phyloP scores from a whole-genome alignment of 1,140 invertebrate species.

The Micrasema longulum region DNA sequence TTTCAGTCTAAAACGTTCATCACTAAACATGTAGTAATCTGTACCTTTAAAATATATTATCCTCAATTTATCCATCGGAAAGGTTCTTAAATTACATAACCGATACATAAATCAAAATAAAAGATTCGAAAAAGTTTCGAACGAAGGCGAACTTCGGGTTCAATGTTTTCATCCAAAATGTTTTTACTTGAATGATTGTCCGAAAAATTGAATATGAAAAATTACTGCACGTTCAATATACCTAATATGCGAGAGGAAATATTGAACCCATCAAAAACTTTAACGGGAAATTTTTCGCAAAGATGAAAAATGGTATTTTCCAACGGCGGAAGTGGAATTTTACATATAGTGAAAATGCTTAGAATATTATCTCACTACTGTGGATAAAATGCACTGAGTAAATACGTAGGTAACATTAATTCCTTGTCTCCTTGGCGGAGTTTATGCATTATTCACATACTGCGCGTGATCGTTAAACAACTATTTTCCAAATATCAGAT shows the following conservation, averaged over 20 bases:
- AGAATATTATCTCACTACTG: constrained; percentile 13
- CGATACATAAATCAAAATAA: no score
- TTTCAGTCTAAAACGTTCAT: no score
- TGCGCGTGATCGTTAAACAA: background rate
- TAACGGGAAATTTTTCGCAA: constrained; percentile 3
- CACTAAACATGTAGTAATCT: no score
- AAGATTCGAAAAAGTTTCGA: no score
- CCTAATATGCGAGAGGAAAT: background rate
- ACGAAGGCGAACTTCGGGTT: no score
- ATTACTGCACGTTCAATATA: background rate
- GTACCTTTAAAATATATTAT: no score
- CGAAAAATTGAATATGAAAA: constrained; percentile 3
- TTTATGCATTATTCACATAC: background rate
- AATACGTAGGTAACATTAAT: constrained; percentile 12
- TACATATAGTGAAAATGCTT: constrained; percentile 13
- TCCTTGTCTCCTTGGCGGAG: background rate
- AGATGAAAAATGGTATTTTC: constrained; percentile 17
- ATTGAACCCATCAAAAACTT: constrained; percentile 2
- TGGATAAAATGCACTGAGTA: constrained; percentile 18
- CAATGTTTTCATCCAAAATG: no score
- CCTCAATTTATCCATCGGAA: no score
- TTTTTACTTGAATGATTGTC: no score
- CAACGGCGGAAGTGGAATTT: background rate
- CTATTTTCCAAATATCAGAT: no score
- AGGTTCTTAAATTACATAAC: no score